Percentiles rank a stretch among this genome's conserved stretches.
These are phyloP conservation scores for Epinotia demarniana DNA, from an alignment of 2,888 invertebrate species.

Conservation along the genomic window DNA sequence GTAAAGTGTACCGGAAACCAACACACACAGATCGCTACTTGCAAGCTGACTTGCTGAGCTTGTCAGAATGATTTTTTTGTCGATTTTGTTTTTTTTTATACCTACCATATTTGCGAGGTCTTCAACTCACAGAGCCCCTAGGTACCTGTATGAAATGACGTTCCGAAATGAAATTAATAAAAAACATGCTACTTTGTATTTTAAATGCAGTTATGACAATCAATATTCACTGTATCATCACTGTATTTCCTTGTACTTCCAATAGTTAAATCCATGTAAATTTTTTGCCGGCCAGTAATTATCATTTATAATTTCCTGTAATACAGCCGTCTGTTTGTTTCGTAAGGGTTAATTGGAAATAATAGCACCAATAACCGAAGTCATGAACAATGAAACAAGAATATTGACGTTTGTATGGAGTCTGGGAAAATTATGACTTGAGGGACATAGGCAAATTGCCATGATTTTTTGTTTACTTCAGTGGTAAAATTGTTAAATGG, in stretches of 20 bases:
- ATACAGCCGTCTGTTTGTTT: slow-evolving; percentile 27
- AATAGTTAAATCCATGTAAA: slow-evolving; percentile 12
- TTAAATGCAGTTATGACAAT: not conserved
- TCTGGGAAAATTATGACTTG: slow-evolving; percentile 2
- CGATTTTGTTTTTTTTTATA: no score
- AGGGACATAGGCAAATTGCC: not conserved
- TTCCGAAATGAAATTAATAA: no score
- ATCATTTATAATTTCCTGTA: slow-evolving; percentile 19
- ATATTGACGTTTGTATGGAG: slow-evolving; percentile 18
- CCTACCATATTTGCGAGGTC: no score
- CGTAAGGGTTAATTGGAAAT: slow-evolving; percentile 7
- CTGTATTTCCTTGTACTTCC: not conserved
- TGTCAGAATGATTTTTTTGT: no score
- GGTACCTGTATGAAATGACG: no score
- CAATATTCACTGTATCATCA: not conserved
- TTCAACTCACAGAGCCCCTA: no score
- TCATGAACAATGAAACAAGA: slow-evolving; percentile 30
- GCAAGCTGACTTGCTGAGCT: no score
- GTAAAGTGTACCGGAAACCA: no score
- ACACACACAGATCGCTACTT: no score
- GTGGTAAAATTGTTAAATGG: no score
- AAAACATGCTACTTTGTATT: not conserved
- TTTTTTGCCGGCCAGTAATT: slow-evolving; percentile 15
- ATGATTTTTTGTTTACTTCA: not conserved
- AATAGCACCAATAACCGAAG: slow-evolving; percentile 15